phyloP scores from a whole-genome alignment of 2,113 vertebrate genomes.

The Phainopepla nitens region DNA sequence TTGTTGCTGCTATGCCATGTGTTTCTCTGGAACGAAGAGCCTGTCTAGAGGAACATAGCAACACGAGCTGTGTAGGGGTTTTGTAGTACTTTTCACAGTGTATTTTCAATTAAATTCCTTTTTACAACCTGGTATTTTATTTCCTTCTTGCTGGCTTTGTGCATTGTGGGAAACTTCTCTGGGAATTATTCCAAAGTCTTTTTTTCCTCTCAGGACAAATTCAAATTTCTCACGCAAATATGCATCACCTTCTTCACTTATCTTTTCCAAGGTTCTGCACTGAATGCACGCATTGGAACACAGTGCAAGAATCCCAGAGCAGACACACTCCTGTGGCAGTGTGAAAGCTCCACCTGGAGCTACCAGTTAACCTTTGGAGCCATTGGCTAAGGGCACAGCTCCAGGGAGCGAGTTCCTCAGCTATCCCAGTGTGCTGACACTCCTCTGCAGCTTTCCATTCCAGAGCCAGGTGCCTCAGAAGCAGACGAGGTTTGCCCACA shows the following conservation, averaged over 20 bases:
- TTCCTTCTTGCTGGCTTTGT: background rate
- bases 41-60: background rate
- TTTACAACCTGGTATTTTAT: background rate
- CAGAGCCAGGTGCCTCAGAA: background rate
- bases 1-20: background rate
- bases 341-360: accelerated
- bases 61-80: background rate
- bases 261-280: background rate
- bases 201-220: background rate
- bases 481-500: accelerated
- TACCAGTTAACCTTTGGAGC: background rate
- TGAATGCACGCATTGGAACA: accelerated
- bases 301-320: background rate
- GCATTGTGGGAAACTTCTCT: background rate
- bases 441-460: background rate
- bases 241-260: background rate
- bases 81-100: background rate
- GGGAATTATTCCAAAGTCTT: background rate
- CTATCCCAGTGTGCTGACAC: accelerated
- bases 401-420: background rate
- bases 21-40: background rate
- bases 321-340: background rate
- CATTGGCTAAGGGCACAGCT: accelerated
- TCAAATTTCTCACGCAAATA: background rate
- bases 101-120: background rate